phyloP scores from a whole-genome alignment of 2,113 vertebrate genomes.

The Scophthalmus maximus region DNA sequence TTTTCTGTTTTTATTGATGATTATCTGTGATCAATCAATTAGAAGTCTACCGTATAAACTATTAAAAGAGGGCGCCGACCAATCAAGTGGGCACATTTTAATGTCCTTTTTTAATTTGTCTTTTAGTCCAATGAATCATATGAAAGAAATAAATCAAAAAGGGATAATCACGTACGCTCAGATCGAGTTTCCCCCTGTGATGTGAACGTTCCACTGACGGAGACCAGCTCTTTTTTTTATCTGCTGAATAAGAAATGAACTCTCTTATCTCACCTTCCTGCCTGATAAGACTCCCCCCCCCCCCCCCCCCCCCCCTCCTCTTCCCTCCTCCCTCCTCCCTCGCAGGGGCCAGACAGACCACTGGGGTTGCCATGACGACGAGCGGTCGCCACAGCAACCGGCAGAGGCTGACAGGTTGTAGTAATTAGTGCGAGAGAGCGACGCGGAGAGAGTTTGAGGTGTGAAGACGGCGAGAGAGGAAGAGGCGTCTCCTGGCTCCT shows the following conservation, averaged over 20 bases:
- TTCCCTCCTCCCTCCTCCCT: background rate
- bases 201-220: conserved; percentile 41
- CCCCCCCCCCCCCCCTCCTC: background rate
- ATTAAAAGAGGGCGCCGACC: too few species aligned
- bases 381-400: conserved; percentile 68
- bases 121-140: too few species aligned
- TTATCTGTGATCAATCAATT: too few species aligned
- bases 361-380: conserved; percentile 78
- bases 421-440: conserved; percentile 48
- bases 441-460: conserved; percentile 25
- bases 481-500: background rate
- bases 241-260: conserved; percentile 43
- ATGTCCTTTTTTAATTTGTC: too few species aligned
- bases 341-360: conserved; percentile 49
- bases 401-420: conserved; percentile 74
- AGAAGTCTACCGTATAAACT: too few species aligned
- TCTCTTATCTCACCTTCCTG: conserved; percentile 67
- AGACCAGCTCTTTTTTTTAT: conserved; percentile 64
- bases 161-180: background rate
- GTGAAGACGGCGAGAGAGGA: conserved; percentile 22
- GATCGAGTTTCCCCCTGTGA: conserved; percentile 41
- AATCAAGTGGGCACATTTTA: too few species aligned
- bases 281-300: conserved; percentile 54
- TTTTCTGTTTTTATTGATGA: too few species aligned
- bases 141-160: too few species aligned